Evolutionary conservation across 2,888 invertebrate species (phyloP).

Genomic region (Adineta ricciae): DNA sequence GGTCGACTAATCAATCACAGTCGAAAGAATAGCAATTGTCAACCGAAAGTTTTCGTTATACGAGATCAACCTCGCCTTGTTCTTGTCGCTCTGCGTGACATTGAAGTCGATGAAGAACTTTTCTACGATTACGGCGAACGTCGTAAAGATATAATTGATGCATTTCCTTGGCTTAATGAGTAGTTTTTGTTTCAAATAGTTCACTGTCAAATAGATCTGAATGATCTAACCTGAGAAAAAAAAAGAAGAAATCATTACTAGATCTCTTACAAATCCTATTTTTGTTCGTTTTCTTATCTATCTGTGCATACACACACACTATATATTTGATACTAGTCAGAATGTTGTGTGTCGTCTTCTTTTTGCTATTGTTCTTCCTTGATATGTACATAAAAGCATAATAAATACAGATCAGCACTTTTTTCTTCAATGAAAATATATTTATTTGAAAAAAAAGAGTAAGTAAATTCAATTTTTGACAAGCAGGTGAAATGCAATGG

Average conservation of each 20-base stretch:
- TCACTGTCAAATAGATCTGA: background rate
- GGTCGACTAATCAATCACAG: slow-evolving; percentile 93
- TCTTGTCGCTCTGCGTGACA: slow-evolving; percentile 75
- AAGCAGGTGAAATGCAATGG: background rate
- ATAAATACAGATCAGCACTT: background rate
- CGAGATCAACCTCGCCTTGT: slow-evolving; percentile 72
- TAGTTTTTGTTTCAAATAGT: background rate
- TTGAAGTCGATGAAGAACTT: slow-evolving; percentile 74
- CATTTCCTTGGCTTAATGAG: slow-evolving; percentile 80
- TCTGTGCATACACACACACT: background rate
- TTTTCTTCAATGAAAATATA: background rate
- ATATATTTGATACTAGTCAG: background rate
- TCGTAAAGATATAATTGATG: slow-evolving; percentile 73
- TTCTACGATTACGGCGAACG: slow-evolving; percentile 96
- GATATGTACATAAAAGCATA: background rate
- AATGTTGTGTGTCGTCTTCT: background rate
- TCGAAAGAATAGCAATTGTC: slow-evolving; percentile 71
- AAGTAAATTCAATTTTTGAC: no score
- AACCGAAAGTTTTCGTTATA: slow-evolving; percentile 67
- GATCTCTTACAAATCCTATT: background rate
- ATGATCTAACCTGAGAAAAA: background rate
- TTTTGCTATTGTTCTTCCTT: background rate
- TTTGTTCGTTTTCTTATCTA: background rate
- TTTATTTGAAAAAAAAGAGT: background rate
- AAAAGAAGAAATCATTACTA: background rate